A percentile compares a stretch with the other conserved stretches of the same genome.
phyloP scores from a whole-genome alignment of 2,797 vertebrate genomes.

The Yasuhikotakia modesta region DNA sequence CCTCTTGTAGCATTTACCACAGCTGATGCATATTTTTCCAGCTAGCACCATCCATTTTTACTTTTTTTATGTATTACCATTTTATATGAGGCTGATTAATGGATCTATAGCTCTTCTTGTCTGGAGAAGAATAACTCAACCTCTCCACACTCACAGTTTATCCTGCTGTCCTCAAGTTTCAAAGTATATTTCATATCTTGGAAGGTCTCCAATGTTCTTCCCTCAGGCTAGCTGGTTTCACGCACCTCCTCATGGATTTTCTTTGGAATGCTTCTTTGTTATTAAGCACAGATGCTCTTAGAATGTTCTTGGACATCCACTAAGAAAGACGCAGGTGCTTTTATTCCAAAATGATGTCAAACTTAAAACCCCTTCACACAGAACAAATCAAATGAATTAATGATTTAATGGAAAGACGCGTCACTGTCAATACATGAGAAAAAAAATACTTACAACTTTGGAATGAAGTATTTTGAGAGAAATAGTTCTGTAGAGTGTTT shows the following conservation, averaged over 20 bases:
- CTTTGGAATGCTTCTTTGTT: neutral
- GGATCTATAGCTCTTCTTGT: neutral
- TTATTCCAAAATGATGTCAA: neutral
- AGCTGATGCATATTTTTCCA: no score
- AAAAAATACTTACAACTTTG: no score
- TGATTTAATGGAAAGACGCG: neutral
- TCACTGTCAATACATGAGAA: neutral
- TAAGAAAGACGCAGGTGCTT: neutral
- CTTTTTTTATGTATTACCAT: no score
- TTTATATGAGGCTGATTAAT: neutral
- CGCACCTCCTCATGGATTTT: no score
- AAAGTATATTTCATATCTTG: neutral
- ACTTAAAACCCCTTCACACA: neutral
- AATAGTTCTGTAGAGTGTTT: no score
- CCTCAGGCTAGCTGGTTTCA: neutral
- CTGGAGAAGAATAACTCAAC: neutral
- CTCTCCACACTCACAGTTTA: neutral
- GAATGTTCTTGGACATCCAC: neutral
- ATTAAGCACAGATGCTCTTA: neutral
- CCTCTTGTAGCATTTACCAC: no score
- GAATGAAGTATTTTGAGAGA: no score
- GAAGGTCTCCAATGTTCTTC: neutral
- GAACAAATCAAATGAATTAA: neutral
- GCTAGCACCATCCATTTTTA: no score
- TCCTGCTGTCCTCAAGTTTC: neutral